Percentiles rank a stretch among this genome's conserved stretches.
phyloP scores from a whole-genome alignment of 2,888 invertebrate species.

The Ectemnius lituratus region DNA sequence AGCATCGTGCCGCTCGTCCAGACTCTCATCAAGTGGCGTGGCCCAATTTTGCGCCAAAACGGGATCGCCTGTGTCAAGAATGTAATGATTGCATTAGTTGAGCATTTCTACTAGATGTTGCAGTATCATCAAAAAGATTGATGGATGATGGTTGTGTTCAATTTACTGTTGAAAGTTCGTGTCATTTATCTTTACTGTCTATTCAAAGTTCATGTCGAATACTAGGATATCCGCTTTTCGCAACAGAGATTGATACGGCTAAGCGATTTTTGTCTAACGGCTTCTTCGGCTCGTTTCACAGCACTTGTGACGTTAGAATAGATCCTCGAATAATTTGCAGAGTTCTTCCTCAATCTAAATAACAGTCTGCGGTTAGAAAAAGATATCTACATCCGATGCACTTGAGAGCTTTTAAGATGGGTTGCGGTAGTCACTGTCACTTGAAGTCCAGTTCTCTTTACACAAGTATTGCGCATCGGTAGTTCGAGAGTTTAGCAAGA shows the following conservation, averaged over 20 bases:
- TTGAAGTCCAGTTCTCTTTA: neutral
- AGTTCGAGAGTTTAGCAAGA: neutral
- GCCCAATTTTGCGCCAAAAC: constrained; percentile 77
- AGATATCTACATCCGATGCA: neutral
- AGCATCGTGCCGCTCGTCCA: constrained; percentile 86
- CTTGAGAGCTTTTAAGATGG: no score
- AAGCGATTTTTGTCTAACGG: constrained; percentile 44
- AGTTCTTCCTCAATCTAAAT: constrained; percentile 11
- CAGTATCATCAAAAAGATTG: neutral
- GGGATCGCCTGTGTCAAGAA: constrained; percentile 60
- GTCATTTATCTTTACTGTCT: no score
- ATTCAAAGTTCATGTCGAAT: no score
- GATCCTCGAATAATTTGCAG: constrained; percentile 47
- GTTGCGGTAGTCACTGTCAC: no score
- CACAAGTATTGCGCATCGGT: neutral
- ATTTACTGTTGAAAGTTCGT: no score
- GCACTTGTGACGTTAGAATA: constrained; percentile 48
- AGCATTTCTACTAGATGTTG: neutral
- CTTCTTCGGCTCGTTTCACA: constrained; percentile 44
- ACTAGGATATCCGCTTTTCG: neutral
- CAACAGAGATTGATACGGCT: constrained; percentile 23
- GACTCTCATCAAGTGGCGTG: constrained; percentile 82
- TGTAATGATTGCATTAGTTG: neutral
- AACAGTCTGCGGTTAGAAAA: neutral
- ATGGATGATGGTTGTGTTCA: no score